These are phyloP conservation scores for Anolis sagrei DNA, from an alignment of 2,113 vertebrate species.

Conservation along the genomic window DNA sequence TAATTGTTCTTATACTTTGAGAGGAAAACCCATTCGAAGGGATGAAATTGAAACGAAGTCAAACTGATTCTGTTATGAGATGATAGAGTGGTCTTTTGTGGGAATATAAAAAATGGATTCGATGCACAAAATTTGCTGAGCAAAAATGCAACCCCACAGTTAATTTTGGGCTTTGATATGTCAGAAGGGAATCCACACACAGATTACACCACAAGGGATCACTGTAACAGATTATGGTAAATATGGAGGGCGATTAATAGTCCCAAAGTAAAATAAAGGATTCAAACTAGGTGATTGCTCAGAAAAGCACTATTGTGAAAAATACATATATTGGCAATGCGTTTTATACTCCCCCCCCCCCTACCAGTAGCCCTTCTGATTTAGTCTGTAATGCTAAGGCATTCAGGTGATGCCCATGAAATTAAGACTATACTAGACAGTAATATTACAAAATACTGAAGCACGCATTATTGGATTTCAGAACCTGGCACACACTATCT, in stretches of 20 bases:
- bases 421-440: slow-evolving; percentile 48
- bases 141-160: neutral
- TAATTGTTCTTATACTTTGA: no score
- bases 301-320: neutral
- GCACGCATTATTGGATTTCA: slow-evolving; percentile 61
- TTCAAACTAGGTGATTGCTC: neutral
- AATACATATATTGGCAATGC: neutral
- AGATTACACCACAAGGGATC: neutral
- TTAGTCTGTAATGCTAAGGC: slow-evolving; percentile 45
- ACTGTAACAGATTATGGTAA: neutral
- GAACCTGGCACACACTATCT: slow-evolving; percentile 52
- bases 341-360: fast-evolving
- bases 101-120: neutral
- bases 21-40: neutral
- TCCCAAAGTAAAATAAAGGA: neutral
- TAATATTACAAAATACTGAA: slow-evolving; percentile 69
- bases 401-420: slow-evolving; percentile 52
- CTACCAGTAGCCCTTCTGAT: fast-evolving
- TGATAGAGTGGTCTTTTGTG: neutral
- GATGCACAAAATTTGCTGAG: neutral
- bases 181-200: neutral
- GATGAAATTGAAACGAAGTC: neutral
- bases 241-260: neutral
- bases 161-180: neutral
- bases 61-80: neutral